Evolutionary conservation across 2,888 invertebrate genomes (phyloP), one percentile per base, ranked within the genome.

Genomic region (Microctonus aethiopoides): DNA sequence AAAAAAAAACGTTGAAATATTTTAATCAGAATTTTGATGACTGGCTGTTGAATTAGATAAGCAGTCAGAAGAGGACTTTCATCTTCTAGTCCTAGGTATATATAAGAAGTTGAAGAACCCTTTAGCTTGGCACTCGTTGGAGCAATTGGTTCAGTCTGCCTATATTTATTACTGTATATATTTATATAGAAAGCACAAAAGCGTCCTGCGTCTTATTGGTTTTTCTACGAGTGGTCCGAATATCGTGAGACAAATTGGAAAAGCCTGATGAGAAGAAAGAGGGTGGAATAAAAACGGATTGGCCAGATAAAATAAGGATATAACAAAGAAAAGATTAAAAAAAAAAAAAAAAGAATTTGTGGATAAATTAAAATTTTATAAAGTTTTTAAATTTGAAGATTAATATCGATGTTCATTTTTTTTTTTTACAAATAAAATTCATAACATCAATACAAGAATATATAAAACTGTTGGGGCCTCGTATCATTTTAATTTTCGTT

Each of bases 191-290:
- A 16, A 39, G 64, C 62, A 72, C 68, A 39, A 60, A 52, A 34
- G 46, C 51, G 16, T n/a, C 46, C 46, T 46, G 46, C 16, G 63
- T 57, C 66, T 66, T 52, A 52, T 54, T 69, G 68, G 70, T 7
- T 26, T 57, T 52, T 16, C 16, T 7, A 3, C 22, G 41, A 41
- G 24, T 29, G 60, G 34, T 16, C 64, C 46, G 60, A 54, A 57
- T 66, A 73, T 73, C 65, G 61, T 65, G 66, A 63, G 46, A 71
- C 74, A 71, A 74, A 74, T 73, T 73, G 71, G 60, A 70, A 73
- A 71, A 71, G 51, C 66, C 32, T 9, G 22, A 29, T 46, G 46
- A 6, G n/a, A 7, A 46, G 16, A 4, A 46, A 9, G 16, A 64
- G 52, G 54, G 29, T 7, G 46, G 16, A 20, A n/a, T 9, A 46